These are phyloP conservation scores for Ornithoptera priamus DNA, from an alignment of 2,888 invertebrate species.

Conservation along the genomic window DNA sequence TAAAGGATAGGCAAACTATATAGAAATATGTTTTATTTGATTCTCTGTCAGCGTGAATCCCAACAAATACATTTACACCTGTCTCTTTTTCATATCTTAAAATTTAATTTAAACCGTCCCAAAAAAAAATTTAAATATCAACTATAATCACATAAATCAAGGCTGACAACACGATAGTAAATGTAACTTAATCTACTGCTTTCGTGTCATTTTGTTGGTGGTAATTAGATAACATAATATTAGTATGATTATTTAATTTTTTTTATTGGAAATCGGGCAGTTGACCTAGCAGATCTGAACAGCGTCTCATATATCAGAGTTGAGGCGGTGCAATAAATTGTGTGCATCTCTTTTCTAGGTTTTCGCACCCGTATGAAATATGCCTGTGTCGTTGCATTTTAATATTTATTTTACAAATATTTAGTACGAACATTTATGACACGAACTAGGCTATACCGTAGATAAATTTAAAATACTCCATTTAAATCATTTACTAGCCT, in stretches of 20 bases:
- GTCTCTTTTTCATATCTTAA: too few species aligned
- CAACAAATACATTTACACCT: too few species aligned
- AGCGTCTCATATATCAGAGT: conserved; percentile 24
- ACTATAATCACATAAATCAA: too few species aligned
- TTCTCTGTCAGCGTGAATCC: too few species aligned
- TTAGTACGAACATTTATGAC: not conserved
- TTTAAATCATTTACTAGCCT: too few species aligned
- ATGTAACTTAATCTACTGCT: too few species aligned
- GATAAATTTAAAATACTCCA: too few species aligned
- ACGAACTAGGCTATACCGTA: too few species aligned
- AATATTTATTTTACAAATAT: not conserved
- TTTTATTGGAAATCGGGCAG: conserved; percentile 2
- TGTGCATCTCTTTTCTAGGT: conserved; percentile 21
- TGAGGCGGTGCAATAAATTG: conserved; percentile 22
- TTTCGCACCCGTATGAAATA: conserved; percentile 23
- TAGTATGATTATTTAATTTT: not conserved
- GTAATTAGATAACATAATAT: not conserved
- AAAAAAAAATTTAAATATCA: too few species aligned
- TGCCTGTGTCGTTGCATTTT: not conserved
- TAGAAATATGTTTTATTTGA: not conserved
- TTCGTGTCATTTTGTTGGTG: too few species aligned
- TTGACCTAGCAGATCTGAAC: conserved; percentile 13
- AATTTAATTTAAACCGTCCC: too few species aligned
- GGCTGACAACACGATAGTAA: too few species aligned
- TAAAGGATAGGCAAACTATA: not conserved